Evolutionary conservation across 1,140 invertebrate genomes (phyloP).

Genomic region (Cotesia chilonis): DNA sequence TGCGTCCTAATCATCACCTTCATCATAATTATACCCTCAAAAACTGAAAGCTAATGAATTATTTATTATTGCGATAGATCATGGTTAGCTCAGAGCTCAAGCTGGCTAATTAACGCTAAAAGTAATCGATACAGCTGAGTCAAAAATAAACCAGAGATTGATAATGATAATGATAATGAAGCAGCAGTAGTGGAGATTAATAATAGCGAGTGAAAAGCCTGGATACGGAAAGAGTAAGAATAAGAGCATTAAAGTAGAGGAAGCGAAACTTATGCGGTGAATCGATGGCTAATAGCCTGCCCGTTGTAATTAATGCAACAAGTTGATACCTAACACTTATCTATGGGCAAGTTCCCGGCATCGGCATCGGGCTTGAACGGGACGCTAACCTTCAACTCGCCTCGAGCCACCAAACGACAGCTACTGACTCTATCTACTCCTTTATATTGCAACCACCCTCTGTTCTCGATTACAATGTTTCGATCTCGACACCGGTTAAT

Average conservation of each 20-base stretch:
- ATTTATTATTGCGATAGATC: not conserved
- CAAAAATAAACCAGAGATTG: slow-evolving; percentile 17
- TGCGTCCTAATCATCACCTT: slow-evolving; percentile 17
- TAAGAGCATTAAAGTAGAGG: slow-evolving; percentile 46
- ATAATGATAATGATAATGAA: not conserved
- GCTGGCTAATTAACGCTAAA: no score
- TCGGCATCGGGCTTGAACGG: slow-evolving; percentile 46
- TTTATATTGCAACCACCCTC: slow-evolving; percentile 34
- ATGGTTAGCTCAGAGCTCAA: no score
- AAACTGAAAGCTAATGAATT: slow-evolving; percentile 11
- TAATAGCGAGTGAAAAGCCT: slow-evolving; percentile 5
- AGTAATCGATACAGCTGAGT: not conserved
- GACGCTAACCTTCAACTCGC: slow-evolving; percentile 33
- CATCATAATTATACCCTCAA: slow-evolving; percentile 20
- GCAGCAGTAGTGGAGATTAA: slow-evolving; percentile 35
- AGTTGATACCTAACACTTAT: slow-evolving; percentile 65
- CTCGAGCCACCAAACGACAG: slow-evolving; percentile 41
- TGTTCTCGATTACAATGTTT: slow-evolving; percentile 13
- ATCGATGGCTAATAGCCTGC: slow-evolving; percentile 65
- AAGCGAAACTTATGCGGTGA: slow-evolving; percentile 55
- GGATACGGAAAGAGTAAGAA: slow-evolving; percentile 43
- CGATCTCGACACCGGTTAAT: slow-evolving; percentile 14
- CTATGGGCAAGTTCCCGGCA: slow-evolving; percentile 45
- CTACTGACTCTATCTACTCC: not conserved
- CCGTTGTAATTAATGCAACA: slow-evolving; percentile 66